phyloP scores from a whole-genome alignment of 1,140 invertebrate species.

The Zaprionus capensis region DNA sequence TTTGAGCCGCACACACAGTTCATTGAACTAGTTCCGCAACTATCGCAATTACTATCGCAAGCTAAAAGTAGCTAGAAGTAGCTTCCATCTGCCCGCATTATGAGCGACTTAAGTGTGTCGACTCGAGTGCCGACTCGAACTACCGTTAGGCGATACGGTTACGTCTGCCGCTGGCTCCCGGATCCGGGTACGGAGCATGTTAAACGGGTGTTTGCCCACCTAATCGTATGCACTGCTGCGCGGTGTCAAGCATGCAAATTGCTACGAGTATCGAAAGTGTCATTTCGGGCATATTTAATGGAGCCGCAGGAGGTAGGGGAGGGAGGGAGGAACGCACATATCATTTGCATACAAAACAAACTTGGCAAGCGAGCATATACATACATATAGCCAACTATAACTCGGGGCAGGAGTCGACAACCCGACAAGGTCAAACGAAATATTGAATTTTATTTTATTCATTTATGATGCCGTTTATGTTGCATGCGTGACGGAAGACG shows the following conservation, averaged over 20 bases:
- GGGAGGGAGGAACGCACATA: slow-evolving; percentile 11
- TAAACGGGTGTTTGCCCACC: slow-evolving; percentile 24
- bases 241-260: slow-evolving; percentile 79
- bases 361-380: not conserved
- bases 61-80: not conserved
- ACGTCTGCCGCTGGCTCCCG: not conserved
- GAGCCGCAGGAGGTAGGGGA: not conserved
- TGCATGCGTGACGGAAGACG: not conserved
- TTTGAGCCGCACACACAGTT: slow-evolving; percentile 30
- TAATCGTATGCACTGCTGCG: slow-evolving; percentile 56
- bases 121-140: slow-evolving; percentile 4
- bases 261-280: slow-evolving; percentile 70
- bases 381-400: not conserved
- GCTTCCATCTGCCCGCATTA: slow-evolving; percentile 20
- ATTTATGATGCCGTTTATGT: slow-evolving; percentile 4
- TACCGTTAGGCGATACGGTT: not conserved
- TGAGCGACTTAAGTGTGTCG: slow-evolving; percentile 79
- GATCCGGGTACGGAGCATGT: slow-evolving; percentile 34
- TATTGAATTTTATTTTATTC: slow-evolving; percentile 1
- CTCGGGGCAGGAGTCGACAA: slow-evolving; percentile 2
- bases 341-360: slow-evolving; percentile 26
- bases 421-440: slow-evolving; percentile 66
- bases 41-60: slow-evolving; percentile 2
- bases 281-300: slow-evolving; percentile 71
- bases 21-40: slow-evolving; percentile 52